Evolutionary conservation across 2,888 invertebrate genomes (phyloP), one percentile per base, ranked within the genome.

Genomic region (Caenorhabditis angaria): DNA sequence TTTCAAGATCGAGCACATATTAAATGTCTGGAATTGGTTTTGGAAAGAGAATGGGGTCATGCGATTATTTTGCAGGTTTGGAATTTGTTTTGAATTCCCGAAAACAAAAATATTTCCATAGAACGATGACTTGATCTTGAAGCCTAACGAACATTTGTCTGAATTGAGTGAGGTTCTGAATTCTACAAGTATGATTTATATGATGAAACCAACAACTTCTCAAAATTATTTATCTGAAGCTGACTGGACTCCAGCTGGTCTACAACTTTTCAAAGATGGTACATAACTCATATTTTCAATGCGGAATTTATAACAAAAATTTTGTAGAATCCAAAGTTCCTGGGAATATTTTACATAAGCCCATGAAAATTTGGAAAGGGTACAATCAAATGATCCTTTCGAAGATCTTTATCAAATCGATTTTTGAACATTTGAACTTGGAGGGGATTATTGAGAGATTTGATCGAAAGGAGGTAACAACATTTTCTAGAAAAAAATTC

Each of bases 1-100:
- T 65, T 62, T n/a, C 65, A 70, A 24, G 65, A 70, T 41, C 61
- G 58, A 0, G 70, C 65, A 2, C 65, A 66, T 41, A 65, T 70
- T 24, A 65, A 65, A 51, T 70, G 70, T 59, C 59, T 70, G 2
- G 50, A 65, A 29, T 24, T 25, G 3, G 60, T 70, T 28, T 48
- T 65, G 24, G 29, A 53, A 6, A 62, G 62, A n/a, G 60, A 65
- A 48, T 70, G 70, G 70, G 58, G 62, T 48, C 70, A 70, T 53
- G 70, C 63, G n/a, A n/a, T n/a, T n/a, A n/a, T 10, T 10, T 48
- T 48, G 8, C n/a, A 48, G n/a, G n/a, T n/a, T n/a, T n/a, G n/a
- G n/a, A n/a, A n/a, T n/a, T n/a, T n/a, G n/a, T n/a, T n/a, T n/a
- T n/a, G n/a, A n/a, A n/a, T n/a, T n/a, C n/a, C n/a, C n/a, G n/a